phyloP scores from a whole-genome alignment of 2,888 invertebrate species.

The Ctenicera cuprea region DNA sequence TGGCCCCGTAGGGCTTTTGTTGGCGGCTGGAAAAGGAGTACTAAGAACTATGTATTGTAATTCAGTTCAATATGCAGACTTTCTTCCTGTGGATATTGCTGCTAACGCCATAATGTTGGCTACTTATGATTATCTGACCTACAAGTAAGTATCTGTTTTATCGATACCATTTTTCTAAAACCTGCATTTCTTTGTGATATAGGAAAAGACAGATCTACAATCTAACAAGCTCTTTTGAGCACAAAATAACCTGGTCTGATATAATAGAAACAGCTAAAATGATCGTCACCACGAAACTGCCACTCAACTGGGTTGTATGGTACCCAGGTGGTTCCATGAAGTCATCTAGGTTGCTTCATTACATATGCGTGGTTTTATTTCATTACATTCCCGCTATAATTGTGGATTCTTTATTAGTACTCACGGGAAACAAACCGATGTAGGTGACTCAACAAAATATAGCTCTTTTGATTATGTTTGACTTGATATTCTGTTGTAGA shows the following conservation, averaged over 20 bases:
- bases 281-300: conserved; percentile 85
- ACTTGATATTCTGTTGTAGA: conserved; percentile 79
- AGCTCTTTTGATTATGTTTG: no score
- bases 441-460: no score
- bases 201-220: conserved; percentile 80
- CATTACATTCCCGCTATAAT: conserved; percentile 94
- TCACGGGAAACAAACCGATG: conserved; percentile 10
- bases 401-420: conserved; percentile 72
- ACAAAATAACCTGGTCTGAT: conserved; percentile 88
- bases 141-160: conserved; percentile 72
- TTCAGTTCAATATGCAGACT: conserved; percentile 85
- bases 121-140: conserved; percentile 74
- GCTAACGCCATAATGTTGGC: conserved; percentile 78
- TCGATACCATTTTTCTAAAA: no score
- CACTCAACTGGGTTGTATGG: conserved; percentile 90
- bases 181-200: no score
- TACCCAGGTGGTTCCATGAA: conserved; percentile 92
- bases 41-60: conserved; percentile 91
- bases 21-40: conserved; percentile 91
- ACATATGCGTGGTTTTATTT: conserved; percentile 88
- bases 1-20: conserved; percentile 91
- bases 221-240: conserved; percentile 87
- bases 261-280: conserved; percentile 88
- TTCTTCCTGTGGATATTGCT: conserved; percentile 86
- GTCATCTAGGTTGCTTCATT: conserved; percentile 84